Evolutionary conservation across 2,113 vertebrate genomes (phyloP), one percentile per base, ranked within the genome.

Genomic region (Gnathochromis pfefferi): DNA sequence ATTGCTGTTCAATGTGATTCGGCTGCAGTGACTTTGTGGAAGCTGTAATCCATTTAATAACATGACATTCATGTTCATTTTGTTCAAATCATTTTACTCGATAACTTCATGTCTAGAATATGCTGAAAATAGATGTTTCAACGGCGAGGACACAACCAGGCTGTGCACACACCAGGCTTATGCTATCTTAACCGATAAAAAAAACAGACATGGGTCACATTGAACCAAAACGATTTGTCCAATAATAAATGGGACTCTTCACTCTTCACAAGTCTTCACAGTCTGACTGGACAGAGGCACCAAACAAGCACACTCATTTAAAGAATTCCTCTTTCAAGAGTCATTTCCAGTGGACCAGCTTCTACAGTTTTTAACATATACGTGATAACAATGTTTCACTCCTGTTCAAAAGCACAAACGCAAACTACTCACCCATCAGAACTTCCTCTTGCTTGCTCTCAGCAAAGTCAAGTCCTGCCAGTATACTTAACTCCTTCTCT

Each of bases 1-100:
- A 89, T 93, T 80, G 40, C 47, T 73, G 21, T 82, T 83, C 75
- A 82, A 42, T 42, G 16, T 87, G 82, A 88, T 75, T 60, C 35
- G 53, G 84, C 68, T 55, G 55, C 80, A 81, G 5, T 68, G 84
- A 73, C 45, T 60, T 55, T 70, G 28, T 58, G 68, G 17, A 23
- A 87, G 54, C 54, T 6, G 6, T 51, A 75, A 87, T 75, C 42
- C 42, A 75, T 75, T 75, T 49, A 75, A 75, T 75, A 47, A 47
- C 23, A 75, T 47, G 70, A 75, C 23, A 47, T 73, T 21, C 3
- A 2, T 28, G 33, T 5, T 75, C 42, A 75, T 82, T 9, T 16
- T 73, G 9, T 73, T 73, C 21, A 47, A 28, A 1, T 75, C 42
- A 11, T 81, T 57, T 23, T 70, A 11, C 7, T 55, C 28, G 1